Evolutionary conservation across 2,797 vertebrate genomes (phyloP).

Genomic region (Alcedo quadribrachys): DNA sequence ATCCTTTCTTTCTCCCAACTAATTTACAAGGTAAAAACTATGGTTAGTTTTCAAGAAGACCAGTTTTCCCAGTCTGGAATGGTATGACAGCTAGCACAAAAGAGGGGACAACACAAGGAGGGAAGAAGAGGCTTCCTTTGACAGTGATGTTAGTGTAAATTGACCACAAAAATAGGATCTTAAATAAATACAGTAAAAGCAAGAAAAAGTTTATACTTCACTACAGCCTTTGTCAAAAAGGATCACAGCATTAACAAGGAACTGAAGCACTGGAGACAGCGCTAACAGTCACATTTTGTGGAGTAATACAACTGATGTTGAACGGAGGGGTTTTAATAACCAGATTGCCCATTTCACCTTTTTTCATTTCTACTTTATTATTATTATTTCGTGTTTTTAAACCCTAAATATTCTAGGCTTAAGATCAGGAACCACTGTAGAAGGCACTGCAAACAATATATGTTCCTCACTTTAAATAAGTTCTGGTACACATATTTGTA

Average conservation of each 20-base stretch:
- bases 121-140: neutral
- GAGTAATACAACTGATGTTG: neutral
- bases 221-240: neutral
- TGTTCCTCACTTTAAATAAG: neutral
- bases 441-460: neutral
- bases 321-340: neutral
- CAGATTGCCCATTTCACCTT: neutral
- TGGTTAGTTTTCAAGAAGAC: neutral
- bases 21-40: neutral
- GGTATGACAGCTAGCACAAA: neutral
- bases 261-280: neutral
- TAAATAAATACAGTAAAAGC: neutral
- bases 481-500: neutral
- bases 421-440: neutral
- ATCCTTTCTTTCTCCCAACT: neutral
- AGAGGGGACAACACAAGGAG: neutral
- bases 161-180: neutral
- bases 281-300: neutral
- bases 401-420: neutral
- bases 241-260: neutral
- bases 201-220: neutral
- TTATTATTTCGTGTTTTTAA: neutral
- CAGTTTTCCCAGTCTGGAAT: neutral
- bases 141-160: neutral
- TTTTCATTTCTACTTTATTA: neutral